These are phyloP conservation scores for Agonopterix heracliana DNA, from an alignment of 2,888 invertebrate species.

Conservation along the genomic window DNA sequence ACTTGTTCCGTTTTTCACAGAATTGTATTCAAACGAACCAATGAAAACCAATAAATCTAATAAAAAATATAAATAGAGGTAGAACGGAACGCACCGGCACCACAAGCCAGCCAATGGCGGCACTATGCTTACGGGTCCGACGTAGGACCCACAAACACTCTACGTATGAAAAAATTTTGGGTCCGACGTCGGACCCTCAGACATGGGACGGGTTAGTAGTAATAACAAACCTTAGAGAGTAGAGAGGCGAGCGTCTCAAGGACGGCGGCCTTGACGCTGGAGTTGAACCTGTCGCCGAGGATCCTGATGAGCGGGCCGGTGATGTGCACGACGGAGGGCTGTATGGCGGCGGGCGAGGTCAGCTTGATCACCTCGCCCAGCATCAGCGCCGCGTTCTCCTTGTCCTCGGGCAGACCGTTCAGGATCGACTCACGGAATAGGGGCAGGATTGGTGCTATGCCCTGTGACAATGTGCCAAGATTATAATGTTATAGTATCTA, in stretches of 20 bases:
- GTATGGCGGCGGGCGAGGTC: slow-evolving; percentile 91
- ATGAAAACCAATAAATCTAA: too few species aligned
- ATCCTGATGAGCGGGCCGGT: slow-evolving; percentile 99
- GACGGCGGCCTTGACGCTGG: slow-evolving; percentile 96
- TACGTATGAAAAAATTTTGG: too few species aligned
- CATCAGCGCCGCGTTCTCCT: slow-evolving; percentile 96
- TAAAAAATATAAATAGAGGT: too few species aligned
- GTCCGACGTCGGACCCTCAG: too few species aligned
- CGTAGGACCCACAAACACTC: too few species aligned
- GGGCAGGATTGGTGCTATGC: slow-evolving; percentile 94
- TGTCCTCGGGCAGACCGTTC: slow-evolving; percentile 95
- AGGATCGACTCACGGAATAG: slow-evolving; percentile 97
- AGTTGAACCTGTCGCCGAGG: slow-evolving; percentile 95
- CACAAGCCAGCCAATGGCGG: too few species aligned
- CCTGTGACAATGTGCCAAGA: slow-evolving; percentile 55
- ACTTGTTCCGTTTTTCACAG: too few species aligned
- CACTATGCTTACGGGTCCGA: too few species aligned
- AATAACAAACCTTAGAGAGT: slow-evolving; percentile 88
- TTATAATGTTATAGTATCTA: too few species aligned
- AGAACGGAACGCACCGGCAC: too few species aligned
- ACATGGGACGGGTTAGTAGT: too few species aligned
- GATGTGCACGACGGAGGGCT: slow-evolving; percentile 97
- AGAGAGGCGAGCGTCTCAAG: slow-evolving; percentile 94
- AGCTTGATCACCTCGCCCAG: slow-evolving; percentile 88
- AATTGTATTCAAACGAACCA: too few species aligned